A percentile compares a stretch with the other conserved stretches of the same genome.
phyloP scores from a whole-genome alignment of 2,797 vertebrate genomes.

The Antrozous pallidus region DNA sequence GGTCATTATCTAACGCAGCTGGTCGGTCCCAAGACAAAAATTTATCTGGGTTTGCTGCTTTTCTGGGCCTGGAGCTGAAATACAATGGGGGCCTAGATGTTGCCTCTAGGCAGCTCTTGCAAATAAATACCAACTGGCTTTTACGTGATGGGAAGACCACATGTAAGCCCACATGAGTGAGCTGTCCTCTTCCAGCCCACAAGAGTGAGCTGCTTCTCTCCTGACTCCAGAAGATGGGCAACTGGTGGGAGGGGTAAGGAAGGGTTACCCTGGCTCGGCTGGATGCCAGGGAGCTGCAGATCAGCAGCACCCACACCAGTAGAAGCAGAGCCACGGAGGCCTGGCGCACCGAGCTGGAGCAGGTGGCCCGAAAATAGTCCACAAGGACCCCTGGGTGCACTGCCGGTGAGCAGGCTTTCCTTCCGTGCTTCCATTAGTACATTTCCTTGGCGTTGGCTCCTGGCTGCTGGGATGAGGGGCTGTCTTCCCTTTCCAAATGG shows the following conservation, averaged over 20 bases:
- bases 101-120: neutral
- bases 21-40: too few relatives aligned
- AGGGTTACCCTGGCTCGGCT: neutral
- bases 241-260: neutral
- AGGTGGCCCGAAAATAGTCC: neutral
- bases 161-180: neutral
- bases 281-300: neutral
- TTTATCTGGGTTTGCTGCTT: too few relatives aligned
- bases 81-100: too few relatives aligned
- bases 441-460: conserved; percentile 50
- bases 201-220: neutral
- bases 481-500: conserved; percentile 69
- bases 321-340: neutral
- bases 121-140: neutral
- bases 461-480: conserved; percentile 42
- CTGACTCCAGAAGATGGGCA: neutral
- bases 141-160: neutral
- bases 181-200: too few relatives aligned
- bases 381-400: neutral
- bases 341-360: neutral
- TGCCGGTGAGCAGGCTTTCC: neutral
- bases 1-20: too few relatives aligned
- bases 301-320: neutral
- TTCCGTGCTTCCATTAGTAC: conserved; percentile 40
- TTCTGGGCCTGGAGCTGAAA: too few relatives aligned